Conservation (phyloP, 2,113 vertebrate genomes). For the Helogale parvula region DNA sequence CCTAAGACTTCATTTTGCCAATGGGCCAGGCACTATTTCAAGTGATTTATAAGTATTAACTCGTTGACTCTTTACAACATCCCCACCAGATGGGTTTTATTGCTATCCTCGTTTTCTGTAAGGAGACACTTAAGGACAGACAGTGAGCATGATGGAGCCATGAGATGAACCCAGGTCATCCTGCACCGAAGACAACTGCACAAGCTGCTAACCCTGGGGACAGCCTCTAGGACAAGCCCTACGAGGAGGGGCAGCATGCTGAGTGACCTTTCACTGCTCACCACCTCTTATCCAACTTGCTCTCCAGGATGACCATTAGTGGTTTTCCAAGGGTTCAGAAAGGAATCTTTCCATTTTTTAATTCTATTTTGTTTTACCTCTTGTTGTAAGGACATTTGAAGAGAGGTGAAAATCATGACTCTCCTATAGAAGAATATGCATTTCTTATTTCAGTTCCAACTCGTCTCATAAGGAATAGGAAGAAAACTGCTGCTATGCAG, state of each 20-base stretch:
- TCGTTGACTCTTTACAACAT: not conserved
- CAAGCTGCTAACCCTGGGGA: not conserved
- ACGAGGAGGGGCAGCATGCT: not conserved
- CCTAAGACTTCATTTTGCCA: not conserved
- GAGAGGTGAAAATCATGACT: not conserved
- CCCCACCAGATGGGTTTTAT: not conserved
- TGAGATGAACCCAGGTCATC: not conserved
- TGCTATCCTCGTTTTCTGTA: not conserved
- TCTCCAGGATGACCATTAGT: not conserved
- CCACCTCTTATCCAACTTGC: not conserved
- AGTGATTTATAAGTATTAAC: not conserved
- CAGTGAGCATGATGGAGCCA: not conserved
- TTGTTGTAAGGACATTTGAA: not conserved
- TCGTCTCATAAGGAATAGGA: not conserved
- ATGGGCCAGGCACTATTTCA: not conserved
- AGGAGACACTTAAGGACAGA: not conserved
- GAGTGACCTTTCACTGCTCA: not conserved
- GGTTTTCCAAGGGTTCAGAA: not conserved
- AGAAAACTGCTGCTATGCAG: not conserved
- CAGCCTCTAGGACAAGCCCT: not conserved
- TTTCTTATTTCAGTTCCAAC: conserved; percentile 38
- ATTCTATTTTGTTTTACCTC: not conserved
- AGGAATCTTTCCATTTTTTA: not conserved
- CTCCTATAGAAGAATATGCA: not conserved
- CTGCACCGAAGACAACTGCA: not conserved